Base-by-base conservation (phyloP, 2,113 vertebrate genomes). In the Butorides virescens region DNA sequence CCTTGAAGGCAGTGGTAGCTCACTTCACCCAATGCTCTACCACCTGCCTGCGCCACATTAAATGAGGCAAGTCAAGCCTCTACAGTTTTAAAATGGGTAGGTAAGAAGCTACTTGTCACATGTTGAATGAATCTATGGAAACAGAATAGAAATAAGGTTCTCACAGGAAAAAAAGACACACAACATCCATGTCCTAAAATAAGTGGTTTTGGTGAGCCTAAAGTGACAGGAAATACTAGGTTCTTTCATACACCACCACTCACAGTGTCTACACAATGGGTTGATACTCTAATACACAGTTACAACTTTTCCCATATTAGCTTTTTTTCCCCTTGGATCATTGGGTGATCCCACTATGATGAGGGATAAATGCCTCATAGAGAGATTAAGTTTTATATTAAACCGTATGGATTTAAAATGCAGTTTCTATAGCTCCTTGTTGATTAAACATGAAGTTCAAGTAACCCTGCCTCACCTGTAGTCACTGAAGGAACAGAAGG, bases 11-110 rank as follows among this genome's bases (percentile, higher is more conserved):
- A 44, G 10, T 25, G 62, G 42, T 50, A 84, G 52, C 13, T 86
- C 16, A 20, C 32, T 59, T 55, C 29, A 62, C 10, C 27, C 1
- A 0, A 66, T 4, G 9, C 39, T 65, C 1, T 0, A 65, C 25
- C 17, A 73, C 19, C 27, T 47, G 11, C 25, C 36, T 50, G 16
- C 77, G 29, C 20, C 58, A 67, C 0, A 3, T 42, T 34, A 73
- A 42, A 66, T 8, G 37, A 83, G 13, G 29, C 49, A 73, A 62
- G 23, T 47, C 15, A 47, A 86, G 36, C 27, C n/a, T 47, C 50
- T 18, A 16, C 27, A 74, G 50, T 72, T 68, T 50, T 74, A 59
- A 86, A 88, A 72, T 13, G 5, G 10, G 20, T 32, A 87, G 39
- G 42, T n/a, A 53, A 42, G 25, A 88, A 93, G 34, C 12, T 53